phyloP scores from a whole-genome alignment of 2,113 vertebrate genomes.

The Pterocles burchelli region DNA sequence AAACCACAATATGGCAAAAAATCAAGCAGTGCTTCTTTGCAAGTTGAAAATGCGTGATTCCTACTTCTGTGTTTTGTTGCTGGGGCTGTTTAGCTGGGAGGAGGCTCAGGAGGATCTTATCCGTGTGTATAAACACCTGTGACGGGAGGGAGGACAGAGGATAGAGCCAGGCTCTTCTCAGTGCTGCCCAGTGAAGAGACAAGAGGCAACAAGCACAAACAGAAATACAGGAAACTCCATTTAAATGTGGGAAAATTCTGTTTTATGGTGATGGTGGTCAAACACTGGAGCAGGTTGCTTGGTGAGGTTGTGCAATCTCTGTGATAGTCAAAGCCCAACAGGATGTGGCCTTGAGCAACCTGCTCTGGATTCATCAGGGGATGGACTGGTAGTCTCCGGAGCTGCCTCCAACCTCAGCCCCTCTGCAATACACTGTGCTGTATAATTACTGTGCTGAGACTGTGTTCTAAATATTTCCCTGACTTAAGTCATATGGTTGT shows the following conservation, averaged over 20 bases:
- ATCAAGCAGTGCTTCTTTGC: background rate
- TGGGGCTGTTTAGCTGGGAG: background rate
- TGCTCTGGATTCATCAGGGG: fast-evolving
- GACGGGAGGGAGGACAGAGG: background rate
- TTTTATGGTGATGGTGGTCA: background rate
- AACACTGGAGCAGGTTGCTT: background rate
- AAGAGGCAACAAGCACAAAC: background rate
- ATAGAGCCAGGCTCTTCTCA: background rate
- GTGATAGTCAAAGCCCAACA: background rate
- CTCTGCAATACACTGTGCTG: background rate
- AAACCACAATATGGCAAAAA: background rate
- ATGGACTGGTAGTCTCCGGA: background rate
- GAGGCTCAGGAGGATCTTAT: background rate
- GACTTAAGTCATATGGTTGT: background rate
- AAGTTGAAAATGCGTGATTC: background rate
- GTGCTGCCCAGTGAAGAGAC: background rate
- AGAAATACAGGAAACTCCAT: background rate
- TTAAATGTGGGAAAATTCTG: background rate
- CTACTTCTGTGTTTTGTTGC: background rate
- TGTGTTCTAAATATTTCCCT: background rate
- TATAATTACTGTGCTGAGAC: background rate
- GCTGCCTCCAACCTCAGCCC: background rate
- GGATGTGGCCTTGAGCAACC: background rate
- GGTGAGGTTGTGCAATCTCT: background rate
- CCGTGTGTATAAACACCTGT: background rate